Evolutionary conservation across 2,113 vertebrate species (phyloP).

Genomic region (Bos indicus): DNA sequence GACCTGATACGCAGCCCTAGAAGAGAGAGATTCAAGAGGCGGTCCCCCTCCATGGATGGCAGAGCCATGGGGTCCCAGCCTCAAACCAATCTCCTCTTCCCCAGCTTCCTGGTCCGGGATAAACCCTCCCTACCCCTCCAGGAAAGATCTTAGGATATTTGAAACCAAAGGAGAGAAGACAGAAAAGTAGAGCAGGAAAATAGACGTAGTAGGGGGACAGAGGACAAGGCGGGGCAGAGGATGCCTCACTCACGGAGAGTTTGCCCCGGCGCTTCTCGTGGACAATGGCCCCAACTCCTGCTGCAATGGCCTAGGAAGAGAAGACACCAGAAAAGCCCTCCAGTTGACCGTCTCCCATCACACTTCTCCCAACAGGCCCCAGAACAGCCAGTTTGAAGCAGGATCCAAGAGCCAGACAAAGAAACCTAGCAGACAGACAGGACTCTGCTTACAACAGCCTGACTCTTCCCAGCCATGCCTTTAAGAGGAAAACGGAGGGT

Average conservation of each 20-base stretch:
- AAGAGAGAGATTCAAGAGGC: neutral
- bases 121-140: neutral
- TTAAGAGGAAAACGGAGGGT: neutral
- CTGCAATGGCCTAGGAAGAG: neutral
- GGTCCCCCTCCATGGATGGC: accelerated
- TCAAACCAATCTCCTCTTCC: neutral
- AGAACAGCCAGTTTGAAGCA: accelerated
- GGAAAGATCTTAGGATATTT: neutral
- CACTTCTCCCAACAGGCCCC: neutral
- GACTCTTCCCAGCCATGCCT: neutral
- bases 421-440: neutral
- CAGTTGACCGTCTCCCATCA: neutral
- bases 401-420: neutral
- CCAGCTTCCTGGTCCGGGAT: neutral
- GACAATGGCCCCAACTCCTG: slow-evolving; percentile 23
- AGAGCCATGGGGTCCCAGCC: neutral
- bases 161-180: neutral
- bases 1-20: neutral
- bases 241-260: slow-evolving; percentile 34
- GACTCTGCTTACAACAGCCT: no score
- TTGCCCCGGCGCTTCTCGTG: slow-evolving; percentile 8
- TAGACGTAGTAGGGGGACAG: neutral
- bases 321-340: neutral
- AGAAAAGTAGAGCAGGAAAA: neutral
- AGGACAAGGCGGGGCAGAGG: neutral